Percentiles rank a stretch among this genome's conserved stretches.
Evolutionary conservation across 2,797 vertebrate genomes (phyloP).

Genomic region (Ctenochaetus hawaiiensis): DNA sequence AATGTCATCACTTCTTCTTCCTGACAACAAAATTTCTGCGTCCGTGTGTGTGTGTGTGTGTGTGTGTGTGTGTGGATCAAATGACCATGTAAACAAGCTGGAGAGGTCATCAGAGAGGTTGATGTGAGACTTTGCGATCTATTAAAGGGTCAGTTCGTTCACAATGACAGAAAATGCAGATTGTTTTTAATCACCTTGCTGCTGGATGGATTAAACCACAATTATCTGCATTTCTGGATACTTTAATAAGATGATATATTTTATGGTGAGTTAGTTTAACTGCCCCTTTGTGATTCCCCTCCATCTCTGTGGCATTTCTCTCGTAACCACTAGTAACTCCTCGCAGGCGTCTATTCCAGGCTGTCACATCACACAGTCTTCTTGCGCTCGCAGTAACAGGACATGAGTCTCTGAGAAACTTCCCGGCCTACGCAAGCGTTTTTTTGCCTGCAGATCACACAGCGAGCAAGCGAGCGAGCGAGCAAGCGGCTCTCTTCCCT

Average conservation of each 20-base stretch:
- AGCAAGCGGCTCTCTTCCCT: conserved; percentile 34
- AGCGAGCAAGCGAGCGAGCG: conserved; percentile 13
- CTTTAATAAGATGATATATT: not conserved
- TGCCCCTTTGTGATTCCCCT: not conserved
- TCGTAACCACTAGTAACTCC: not conserved
- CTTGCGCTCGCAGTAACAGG: conserved; percentile 17
- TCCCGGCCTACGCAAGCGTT: not conserved
- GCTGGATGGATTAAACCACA: not conserved
- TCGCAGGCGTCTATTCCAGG: conserved; percentile 4
- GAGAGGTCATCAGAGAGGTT: conserved; percentile 33
- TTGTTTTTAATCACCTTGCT: no score
- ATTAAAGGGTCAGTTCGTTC: not conserved
- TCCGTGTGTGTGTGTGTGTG: not conserved
- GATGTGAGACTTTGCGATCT: not conserved
- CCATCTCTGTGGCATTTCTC: not conserved
- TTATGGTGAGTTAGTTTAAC: not conserved
- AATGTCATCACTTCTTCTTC: conserved; percentile 49
- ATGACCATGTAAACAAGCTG: conserved; percentile 52
- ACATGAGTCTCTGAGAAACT: conserved; percentile 18
- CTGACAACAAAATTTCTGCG: conserved; percentile 49
- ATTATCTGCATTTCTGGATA: not conserved
- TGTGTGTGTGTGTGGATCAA: conserved; percentile 2
- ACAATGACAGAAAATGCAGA: not conserved
- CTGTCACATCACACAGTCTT: conserved; percentile 14
- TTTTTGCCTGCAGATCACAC: not conserved